Conservation (phyloP, 2,888 invertebrate species). For the Belgica antarctica region DNA sequence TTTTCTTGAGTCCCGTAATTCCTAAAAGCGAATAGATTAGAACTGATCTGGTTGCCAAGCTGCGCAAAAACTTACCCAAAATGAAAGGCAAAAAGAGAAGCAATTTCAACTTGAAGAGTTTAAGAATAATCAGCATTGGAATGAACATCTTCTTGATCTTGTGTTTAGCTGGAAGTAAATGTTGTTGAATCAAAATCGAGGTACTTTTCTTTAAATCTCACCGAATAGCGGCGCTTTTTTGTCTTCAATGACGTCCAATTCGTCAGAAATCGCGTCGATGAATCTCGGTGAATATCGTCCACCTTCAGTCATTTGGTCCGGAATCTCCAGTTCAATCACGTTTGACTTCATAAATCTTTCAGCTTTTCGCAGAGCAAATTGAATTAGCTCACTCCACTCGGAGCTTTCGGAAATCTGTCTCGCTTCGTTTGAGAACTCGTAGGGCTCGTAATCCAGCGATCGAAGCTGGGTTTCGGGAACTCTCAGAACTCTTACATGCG, state of each 20-base stretch:
- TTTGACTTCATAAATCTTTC: conserved; percentile 76
- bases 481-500: conserved; percentile 68
- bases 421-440: conserved; percentile 69
- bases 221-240: conserved; percentile 77
- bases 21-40: too few species aligned
- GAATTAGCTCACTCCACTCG: conserved; percentile 78
- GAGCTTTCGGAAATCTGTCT: conserved; percentile 64
- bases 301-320: conserved; percentile 71
- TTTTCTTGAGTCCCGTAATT: conserved; percentile 79
- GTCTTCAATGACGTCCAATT: conserved; percentile 77
- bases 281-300: conserved; percentile 77
- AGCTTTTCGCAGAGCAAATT: conserved; percentile 72
- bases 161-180: conserved; percentile 52
- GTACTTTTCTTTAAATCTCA: conserved; percentile 55
- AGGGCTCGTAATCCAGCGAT: conserved; percentile 68
- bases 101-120: conserved; percentile 80
- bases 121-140: conserved; percentile 75
- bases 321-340: conserved; percentile 70
- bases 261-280: conserved; percentile 78
- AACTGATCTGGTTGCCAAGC: too few species aligned
- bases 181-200: not conserved
- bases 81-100: conserved; percentile 73
- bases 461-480: conserved; percentile 69
- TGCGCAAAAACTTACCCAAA: too few species aligned
- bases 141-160: conserved; percentile 79